phyloP scores from a whole-genome alignment of 1,140 invertebrate genomes.

The Drosophila bifasciata region DNA sequence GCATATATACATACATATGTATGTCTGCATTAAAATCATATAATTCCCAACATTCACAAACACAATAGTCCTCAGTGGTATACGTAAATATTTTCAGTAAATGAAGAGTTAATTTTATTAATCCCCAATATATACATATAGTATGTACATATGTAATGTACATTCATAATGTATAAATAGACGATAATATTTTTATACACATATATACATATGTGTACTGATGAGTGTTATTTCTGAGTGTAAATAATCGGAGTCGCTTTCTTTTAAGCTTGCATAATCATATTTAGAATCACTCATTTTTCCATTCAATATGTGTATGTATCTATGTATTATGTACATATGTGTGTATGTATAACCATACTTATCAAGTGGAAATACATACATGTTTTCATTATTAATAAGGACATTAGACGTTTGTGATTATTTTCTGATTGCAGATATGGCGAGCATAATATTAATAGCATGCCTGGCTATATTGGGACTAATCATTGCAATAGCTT shows the following conservation, averaged over 20 bases:
- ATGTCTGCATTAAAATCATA: too few species aligned
- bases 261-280: not conserved
- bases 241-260: constrained; percentile 6
- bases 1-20: too few species aligned
- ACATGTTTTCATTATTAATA: constrained; percentile 12
- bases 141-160: too few species aligned
- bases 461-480: constrained; percentile 76
- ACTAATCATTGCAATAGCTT: constrained; percentile 75
- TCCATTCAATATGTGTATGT: constrained; percentile 6
- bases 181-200: too few species aligned
- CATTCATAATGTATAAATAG: too few species aligned
- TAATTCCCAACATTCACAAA: too few species aligned
- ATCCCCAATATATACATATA: too few species aligned
- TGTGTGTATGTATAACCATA: constrained; percentile 3
- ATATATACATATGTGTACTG: too few species aligned
- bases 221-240: too few species aligned
- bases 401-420: not conserved
- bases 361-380: not conserved
- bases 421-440: constrained; percentile 55
- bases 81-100: constrained; percentile 1
- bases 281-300: not conserved
- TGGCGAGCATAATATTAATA: constrained; percentile 79
- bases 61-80: too few species aligned
- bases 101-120: not conserved
- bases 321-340: constrained; percentile 16